A percentile compares a stretch with the other conserved stretches of the same genome.
Conservation (phyloP, 1,140 invertebrate species). For the Pseudomyrmex cubaensis region DNA sequence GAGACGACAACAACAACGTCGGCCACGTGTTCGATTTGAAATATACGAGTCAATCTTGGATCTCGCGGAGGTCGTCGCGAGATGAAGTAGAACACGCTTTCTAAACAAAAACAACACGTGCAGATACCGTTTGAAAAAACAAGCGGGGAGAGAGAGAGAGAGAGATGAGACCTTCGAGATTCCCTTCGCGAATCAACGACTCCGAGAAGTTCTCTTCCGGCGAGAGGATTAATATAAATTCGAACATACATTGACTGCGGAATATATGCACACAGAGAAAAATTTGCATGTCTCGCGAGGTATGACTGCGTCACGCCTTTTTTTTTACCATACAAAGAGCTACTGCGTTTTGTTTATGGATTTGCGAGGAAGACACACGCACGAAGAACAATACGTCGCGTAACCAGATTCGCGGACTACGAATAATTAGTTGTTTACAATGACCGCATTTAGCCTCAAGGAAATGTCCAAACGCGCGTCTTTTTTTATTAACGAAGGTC, state of each 20-base stretch:
- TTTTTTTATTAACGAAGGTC: slow-evolving; percentile 23
- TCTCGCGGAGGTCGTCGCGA: background rate
- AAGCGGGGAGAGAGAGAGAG: no score
- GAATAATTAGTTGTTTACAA: slow-evolving; percentile 18
- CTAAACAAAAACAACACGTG: no score
- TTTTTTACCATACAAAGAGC: background rate
- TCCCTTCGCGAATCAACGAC: no score
- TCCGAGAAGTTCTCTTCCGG: no score
- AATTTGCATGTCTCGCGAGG: no score
- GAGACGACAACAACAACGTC: slow-evolving; percentile 3
- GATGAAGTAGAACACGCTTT: background rate
- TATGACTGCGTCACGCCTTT: no score
- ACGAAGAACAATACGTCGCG: background rate
- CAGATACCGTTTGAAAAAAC: no score
- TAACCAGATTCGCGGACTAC: slow-evolving; percentile 10
- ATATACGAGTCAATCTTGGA: slow-evolving; percentile 5
- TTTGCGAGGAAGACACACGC: background rate
- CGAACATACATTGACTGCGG: no score
- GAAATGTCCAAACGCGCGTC: slow-evolving; percentile 7
- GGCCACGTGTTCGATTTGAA: background rate
- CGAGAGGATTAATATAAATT: no score
- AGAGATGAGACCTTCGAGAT: no score
- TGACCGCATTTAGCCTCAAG: background rate
- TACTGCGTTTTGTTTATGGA: background rate
- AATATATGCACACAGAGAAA: no score